A percentile compares a stretch with the other conserved stretches of the same genome.
phyloP scores from a whole-genome alignment of 1,140 invertebrate species.

The Charaxes varanes region DNA sequence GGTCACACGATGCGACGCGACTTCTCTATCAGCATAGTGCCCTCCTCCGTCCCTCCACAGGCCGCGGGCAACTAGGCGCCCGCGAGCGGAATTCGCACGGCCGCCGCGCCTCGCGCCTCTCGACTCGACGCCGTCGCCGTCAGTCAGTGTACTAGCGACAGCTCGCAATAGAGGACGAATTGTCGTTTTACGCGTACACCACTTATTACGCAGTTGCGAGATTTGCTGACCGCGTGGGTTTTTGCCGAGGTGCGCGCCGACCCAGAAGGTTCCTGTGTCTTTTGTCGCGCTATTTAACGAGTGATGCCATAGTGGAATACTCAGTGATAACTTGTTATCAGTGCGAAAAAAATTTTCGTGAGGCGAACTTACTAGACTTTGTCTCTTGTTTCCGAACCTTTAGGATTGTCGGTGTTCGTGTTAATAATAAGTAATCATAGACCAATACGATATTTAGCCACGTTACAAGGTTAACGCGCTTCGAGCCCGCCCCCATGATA shows the following conservation, averaged over 20 bases:
- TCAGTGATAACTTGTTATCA: constrained; percentile 57
- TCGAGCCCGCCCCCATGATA: constrained; percentile 59
- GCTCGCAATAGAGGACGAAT: constrained; percentile 50
- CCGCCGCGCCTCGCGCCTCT: constrained; percentile 42
- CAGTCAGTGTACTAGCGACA: constrained; percentile 66
- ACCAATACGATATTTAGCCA: constrained; percentile 40
- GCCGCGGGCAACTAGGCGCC: constrained; percentile 46
- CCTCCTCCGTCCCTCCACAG: constrained; percentile 34
- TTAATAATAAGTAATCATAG: constrained; percentile 41
- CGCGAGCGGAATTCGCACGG: constrained; percentile 60
- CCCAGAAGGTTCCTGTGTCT: constrained; percentile 10
- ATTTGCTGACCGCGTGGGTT: constrained; percentile 61
- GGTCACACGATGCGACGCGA: constrained; percentile 49
- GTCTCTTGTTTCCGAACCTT: constrained; percentile 2
- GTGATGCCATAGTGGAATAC: constrained; percentile 13
- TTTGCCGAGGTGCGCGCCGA: constrained; percentile 8
- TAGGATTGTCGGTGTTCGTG: constrained; percentile 21
- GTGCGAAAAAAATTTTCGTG: constrained; percentile 55
- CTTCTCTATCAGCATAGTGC: constrained; percentile 53
- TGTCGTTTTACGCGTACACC: constrained; percentile 34
- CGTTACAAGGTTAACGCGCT: constrained; percentile 70
- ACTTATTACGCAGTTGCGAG: constrained; percentile 69
- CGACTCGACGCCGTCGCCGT: constrained; percentile 26
- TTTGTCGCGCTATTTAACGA: constrained; percentile 4
- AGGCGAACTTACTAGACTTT: constrained; percentile 5